A percentile compares a stretch with the other conserved stretches of the same genome.
phyloP scores from a whole-genome alignment of 2,797 vertebrate species.

The Macropodus opercularis region DNA sequence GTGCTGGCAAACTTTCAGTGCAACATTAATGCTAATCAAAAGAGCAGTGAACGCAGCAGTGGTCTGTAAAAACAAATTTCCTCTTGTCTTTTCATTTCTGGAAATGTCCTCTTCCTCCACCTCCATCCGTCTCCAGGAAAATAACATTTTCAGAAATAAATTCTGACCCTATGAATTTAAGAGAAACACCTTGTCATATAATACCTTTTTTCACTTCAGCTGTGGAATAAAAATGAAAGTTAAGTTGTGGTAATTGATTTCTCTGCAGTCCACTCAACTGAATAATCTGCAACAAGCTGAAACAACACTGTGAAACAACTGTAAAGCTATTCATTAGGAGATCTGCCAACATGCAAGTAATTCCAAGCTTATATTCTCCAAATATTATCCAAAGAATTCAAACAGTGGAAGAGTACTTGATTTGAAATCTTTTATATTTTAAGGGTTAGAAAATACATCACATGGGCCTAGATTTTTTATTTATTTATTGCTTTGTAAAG shows the following conservation, averaged over 20 bases:
- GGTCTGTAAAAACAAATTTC: constrained; percentile 73
- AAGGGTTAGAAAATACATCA: constrained; percentile 21
- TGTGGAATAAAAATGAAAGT: constrained; percentile 64
- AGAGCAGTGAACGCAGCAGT: constrained; percentile 70
- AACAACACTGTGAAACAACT: constrained; percentile 71
- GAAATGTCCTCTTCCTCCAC: constrained; percentile 30
- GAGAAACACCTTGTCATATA: constrained; percentile 38
- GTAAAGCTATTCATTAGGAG: constrained; percentile 72
- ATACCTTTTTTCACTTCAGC: constrained; percentile 21
- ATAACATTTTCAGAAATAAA: constrained; percentile 51
- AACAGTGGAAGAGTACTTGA: constrained; percentile 38
- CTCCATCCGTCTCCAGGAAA: constrained; percentile 20
- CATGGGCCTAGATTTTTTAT: constrained; percentile 6
- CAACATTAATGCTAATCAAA: constrained; percentile 77
- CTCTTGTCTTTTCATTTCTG: constrained; percentile 70
- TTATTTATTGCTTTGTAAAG: no score
- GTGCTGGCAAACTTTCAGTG: constrained; percentile 59
- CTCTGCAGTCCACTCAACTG: constrained; percentile 79
- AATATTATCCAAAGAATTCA: constrained; percentile 61
- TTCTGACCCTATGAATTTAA: constrained; percentile 63
- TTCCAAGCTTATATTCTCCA: constrained; percentile 66
- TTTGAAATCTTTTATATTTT: constrained; percentile 49
- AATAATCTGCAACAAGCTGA: constrained; percentile 78
- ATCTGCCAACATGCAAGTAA: constrained; percentile 76
- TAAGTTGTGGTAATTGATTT: constrained; percentile 78